Evolutionary conservation across 2,113 vertebrate genomes (phyloP).

Genomic region (Triplophysa tibetana): DNA sequence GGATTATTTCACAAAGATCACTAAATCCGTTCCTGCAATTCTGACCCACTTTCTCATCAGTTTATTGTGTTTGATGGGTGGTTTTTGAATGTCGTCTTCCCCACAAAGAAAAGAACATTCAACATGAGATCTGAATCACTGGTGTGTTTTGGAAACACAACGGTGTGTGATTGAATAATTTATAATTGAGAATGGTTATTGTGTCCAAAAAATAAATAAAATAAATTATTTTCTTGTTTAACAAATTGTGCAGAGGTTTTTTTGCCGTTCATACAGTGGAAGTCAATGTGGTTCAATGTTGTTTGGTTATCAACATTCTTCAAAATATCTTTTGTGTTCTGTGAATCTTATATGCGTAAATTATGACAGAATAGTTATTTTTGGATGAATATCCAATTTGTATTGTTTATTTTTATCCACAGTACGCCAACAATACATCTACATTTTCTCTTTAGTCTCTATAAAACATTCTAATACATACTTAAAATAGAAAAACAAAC

Average conservation of each 20-base stretch:
- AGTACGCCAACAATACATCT: neutral
- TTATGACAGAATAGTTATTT: neutral
- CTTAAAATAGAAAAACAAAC: neutral
- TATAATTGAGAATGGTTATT: slow-evolving; percentile 64
- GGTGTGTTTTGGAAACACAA: slow-evolving; percentile 61
- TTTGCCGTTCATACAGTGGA: neutral
- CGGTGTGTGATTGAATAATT: slow-evolving; percentile 67
- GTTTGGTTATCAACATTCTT: too few species aligned
- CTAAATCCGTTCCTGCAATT: neutral
- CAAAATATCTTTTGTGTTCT: too few species aligned
- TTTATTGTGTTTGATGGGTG: slow-evolving; percentile 42
- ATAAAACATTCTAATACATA: neutral
- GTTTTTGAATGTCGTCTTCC: slow-evolving; percentile 43
- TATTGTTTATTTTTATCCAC: too few species aligned
- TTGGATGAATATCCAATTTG: too few species aligned
- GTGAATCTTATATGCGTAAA: neutral
- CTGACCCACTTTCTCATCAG: slow-evolving; percentile 17
- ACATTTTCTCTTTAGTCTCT: neutral
- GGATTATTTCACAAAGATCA: slow-evolving; percentile 15
- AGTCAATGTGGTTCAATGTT: too few species aligned
- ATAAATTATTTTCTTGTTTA: slow-evolving; percentile 81
- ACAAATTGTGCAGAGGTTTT: neutral
- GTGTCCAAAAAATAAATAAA: slow-evolving; percentile 66
- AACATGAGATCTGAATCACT: slow-evolving; percentile 53
- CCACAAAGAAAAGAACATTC: slow-evolving; percentile 12